A percentile compares a stretch with the other conserved stretches of the same genome.
phyloP scores from a whole-genome alignment of 1,140 invertebrate species.

The Aporrectodea caliginosa region DNA sequence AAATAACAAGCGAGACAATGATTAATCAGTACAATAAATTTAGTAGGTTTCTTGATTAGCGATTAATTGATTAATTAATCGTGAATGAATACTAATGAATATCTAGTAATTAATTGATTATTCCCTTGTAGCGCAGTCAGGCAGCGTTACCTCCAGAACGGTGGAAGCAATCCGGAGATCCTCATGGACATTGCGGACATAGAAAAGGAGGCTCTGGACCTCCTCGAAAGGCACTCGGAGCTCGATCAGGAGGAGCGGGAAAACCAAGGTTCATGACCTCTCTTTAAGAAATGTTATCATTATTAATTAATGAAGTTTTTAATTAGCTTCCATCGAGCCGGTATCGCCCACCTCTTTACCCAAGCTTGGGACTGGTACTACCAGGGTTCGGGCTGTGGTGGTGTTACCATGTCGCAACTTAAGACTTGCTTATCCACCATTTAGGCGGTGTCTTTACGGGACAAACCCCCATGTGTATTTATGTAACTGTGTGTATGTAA shows the following conservation, averaged over 20 bases:
- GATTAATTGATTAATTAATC: too few species aligned
- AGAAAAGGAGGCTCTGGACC: background rate
- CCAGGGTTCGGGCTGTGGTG: too few species aligned
- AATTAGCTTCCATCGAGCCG: too few species aligned
- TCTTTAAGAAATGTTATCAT: background rate
- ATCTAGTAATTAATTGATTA: background rate
- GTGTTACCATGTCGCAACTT: too few species aligned
- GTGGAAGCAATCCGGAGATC: background rate
- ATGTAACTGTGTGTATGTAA: too few species aligned
- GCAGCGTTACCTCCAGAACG: background rate
- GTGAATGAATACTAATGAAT: background rate
- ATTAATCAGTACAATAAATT: background rate
- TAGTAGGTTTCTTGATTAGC: background rate
- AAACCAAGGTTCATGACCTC: background rate
- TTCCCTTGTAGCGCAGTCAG: background rate
- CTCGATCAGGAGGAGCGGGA: background rate
- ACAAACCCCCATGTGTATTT: too few species aligned
- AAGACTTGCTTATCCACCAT: too few species aligned
- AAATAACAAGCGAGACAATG: background rate
- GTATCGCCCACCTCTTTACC: too few species aligned
- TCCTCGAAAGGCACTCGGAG: background rate
- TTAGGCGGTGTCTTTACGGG: too few species aligned
- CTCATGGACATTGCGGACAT: background rate
- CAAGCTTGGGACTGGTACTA: too few species aligned
- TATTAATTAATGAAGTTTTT: background rate